A percentile compares a stretch with the other conserved stretches of the same genome.
phyloP scores from a whole-genome alignment of 1,140 invertebrate species.

The Cyphomyrmex costatus region DNA sequence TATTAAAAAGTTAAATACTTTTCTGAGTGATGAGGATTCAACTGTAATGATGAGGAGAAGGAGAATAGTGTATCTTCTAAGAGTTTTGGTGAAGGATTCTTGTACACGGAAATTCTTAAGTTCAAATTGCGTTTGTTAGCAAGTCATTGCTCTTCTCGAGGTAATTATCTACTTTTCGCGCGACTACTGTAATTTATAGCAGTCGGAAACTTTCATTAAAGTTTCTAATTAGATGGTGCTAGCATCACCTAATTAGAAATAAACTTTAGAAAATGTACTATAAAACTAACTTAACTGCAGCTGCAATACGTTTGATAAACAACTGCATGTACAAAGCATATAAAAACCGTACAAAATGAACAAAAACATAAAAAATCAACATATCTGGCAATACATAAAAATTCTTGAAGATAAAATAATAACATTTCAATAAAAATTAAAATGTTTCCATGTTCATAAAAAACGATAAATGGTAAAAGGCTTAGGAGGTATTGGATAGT shows the following conservation, averaged over 20 bases:
- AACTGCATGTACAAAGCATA: constrained; percentile 23
- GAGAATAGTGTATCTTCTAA: constrained; percentile 35
- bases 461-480: neutral
- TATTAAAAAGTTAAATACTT: constrained; percentile 23
- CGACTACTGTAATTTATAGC: constrained; percentile 76
- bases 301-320: constrained; percentile 56
- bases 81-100: constrained; percentile 59
- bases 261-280: constrained; percentile 72
- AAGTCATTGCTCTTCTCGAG: constrained; percentile 79
- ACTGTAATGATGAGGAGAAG: constrained; percentile 3
- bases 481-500: neutral
- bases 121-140: constrained; percentile 82
- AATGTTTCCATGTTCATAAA: neutral
- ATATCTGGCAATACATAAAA: neutral
- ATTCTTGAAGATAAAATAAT: constrained; percentile 15
- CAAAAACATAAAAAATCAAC: neutral
- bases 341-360: constrained; percentile 13
- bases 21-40: neutral
- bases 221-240: constrained; percentile 78
- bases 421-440: constrained; percentile 9
- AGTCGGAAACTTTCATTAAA: constrained; percentile 77
- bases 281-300: constrained; percentile 72
- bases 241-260: constrained; percentile 77
- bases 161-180: constrained; percentile 81
- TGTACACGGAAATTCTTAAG: constrained; percentile 66